phyloP scores from a whole-genome alignment of 2,888 invertebrate species.

The Lasioglossum pauxillum region DNA sequence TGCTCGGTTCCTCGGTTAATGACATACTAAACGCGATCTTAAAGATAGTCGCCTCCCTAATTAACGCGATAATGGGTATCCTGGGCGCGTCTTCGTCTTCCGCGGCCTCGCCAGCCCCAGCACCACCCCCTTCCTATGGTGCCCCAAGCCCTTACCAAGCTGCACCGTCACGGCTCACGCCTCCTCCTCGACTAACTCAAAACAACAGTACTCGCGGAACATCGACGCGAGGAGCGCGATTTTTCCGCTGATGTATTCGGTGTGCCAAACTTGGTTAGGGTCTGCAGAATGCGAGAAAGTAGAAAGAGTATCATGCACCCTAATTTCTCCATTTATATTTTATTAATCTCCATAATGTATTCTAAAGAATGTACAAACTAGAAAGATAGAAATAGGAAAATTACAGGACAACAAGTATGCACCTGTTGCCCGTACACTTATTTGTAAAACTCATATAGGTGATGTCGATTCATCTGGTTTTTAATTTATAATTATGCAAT shows the following conservation, averaged over 20 bases:
- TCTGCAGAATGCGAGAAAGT: not conserved
- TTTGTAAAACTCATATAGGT: not conserved
- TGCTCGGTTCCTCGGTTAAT: slow-evolving; percentile 76
- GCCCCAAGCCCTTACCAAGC: slow-evolving; percentile 57
- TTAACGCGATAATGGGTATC: slow-evolving; percentile 76
- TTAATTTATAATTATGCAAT: not conserved
- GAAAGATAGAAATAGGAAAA: not conserved
- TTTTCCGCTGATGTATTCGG: not conserved
- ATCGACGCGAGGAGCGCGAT: slow-evolving; percentile 10
- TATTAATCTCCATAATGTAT: not conserved
- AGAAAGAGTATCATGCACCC: not conserved
- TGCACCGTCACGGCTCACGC: not conserved
- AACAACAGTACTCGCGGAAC: slow-evolving; percentile 24
- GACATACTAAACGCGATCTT: slow-evolving; percentile 78
- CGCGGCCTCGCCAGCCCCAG: not conserved
- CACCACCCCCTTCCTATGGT: slow-evolving; percentile 69
- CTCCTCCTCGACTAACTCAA: slow-evolving; percentile 9
- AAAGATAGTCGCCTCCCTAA: slow-evolving; percentile 74
- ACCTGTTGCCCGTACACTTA: not conserved
- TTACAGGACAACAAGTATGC: not conserved
- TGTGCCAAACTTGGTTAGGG: not conserved
- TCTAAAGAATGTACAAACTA: not conserved
- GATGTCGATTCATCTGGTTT: not conserved
- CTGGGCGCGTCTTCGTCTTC: slow-evolving; percentile 75
- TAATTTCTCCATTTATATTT: not conserved